Percentiles rank a stretch among this genome's conserved stretches.
These are phyloP conservation scores for Temnothorax nylanderi DNA, from an alignment of 1,140 invertebrate genomes.

Conservation along the genomic window DNA sequence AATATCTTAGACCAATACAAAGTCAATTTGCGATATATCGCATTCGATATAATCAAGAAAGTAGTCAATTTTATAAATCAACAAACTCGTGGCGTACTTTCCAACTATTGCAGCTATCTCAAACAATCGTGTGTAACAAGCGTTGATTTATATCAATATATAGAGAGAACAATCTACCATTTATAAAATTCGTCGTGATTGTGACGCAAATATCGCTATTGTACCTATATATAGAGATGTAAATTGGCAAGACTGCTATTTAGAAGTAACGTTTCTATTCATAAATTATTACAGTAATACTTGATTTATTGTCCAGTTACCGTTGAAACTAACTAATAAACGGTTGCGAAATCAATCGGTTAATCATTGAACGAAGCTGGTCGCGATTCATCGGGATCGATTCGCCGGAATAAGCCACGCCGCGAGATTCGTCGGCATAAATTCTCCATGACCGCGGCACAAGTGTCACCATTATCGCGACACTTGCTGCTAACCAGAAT, in stretches of 20 bases:
- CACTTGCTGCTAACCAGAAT: conserved; percentile 68
- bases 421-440: conserved; percentile 56
- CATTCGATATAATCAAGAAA: not conserved
- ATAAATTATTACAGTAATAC: conserved; percentile 4
- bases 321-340: not conserved
- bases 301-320: not conserved
- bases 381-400: conserved; percentile 17
- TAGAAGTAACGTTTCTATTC: not conserved
- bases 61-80: not conserved
- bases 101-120: not conserved
- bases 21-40: conserved; percentile 7
- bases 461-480: conserved; percentile 68
- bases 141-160: not conserved
- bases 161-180: not conserved
- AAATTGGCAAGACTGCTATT: not conserved
- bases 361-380: not conserved
- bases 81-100: not conserved
- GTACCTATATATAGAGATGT: not conserved
- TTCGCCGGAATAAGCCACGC: conserved; percentile 38
- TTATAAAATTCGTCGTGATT: conserved; percentile 18
- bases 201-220: not conserved
- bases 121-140: not conserved
- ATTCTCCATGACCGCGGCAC: conserved; percentile 64
- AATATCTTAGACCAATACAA: conserved; percentile 26
- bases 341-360: not conserved